Evolutionary conservation across 2,797 vertebrate species (phyloP).

Genomic region (Xenops minutus): DNA sequence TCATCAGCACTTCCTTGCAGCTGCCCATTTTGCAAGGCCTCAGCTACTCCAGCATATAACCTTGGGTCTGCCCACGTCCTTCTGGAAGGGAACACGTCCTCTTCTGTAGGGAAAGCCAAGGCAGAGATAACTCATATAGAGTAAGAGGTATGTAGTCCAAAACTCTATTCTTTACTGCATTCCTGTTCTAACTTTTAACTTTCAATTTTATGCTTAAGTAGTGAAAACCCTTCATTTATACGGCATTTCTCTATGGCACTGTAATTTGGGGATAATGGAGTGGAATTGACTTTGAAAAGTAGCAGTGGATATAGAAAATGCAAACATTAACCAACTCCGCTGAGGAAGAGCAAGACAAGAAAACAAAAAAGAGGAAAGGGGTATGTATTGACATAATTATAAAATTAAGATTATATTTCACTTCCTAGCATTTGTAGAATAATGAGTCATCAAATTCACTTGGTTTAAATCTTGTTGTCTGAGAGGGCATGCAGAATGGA

Average conservation of each 20-base stretch:
- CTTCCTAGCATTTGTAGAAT: background rate
- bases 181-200: background rate
- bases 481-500: background rate
- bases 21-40: background rate
- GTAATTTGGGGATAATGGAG: conserved; percentile 44
- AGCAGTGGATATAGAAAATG: background rate
- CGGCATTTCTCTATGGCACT: background rate
- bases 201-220: background rate
- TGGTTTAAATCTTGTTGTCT: background rate
- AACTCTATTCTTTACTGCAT: background rate
- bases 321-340: background rate
- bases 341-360: background rate
- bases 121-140: background rate
- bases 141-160: background rate
- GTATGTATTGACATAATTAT: background rate
- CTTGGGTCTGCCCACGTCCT: background rate
- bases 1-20: background rate
- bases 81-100: background rate
- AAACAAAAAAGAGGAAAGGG: background rate
- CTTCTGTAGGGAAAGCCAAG: background rate
- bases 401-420: background rate
- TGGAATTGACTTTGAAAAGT: conserved; percentile 34
- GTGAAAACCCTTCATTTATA: background rate
- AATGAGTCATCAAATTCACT: background rate
- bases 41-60: background rate